Base-by-base conservation (phyloP, 2,113 vertebrate species). In the Glaucidium brasilianum region DNA sequence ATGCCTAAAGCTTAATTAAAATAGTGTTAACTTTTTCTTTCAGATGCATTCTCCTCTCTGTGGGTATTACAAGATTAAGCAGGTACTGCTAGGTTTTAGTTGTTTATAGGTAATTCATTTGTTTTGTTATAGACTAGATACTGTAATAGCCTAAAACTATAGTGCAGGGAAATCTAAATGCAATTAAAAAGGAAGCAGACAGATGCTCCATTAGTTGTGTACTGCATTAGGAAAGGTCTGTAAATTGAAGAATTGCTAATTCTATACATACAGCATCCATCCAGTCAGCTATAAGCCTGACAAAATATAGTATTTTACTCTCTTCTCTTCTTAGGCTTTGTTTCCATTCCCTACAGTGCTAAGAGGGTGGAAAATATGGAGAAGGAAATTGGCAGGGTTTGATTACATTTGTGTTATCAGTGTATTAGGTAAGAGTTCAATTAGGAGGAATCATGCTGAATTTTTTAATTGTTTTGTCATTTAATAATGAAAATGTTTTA, bases 1-100 rank as follows among this genome's bases (percentile, higher is more conserved):
- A 81, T 79, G 58, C 9, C 22, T 76, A 62, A 85, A 71, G 76
- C 62, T 89, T 94, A 89, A 94, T 94, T 91, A 94, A 96, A 95
- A 91, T 90, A 73, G 41, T 37, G 60, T 50, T 78, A 55, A 71
- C 41, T 81, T 94, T 62, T 92, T 86, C 64, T 23, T 87, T 94
- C 5, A 8, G 56, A 87, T 78, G 50, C 20, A 34, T 63, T 83
- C 45, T 66, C 34, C 12, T 90, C 58, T 78, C 80, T 68, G 27
- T 2, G 4, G 7, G 20, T 49, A 85, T 71, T 81, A 67, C 32
- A 67, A 81, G 58, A 92, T 72, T 49, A 53, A 91, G 62, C 47
- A 75, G 35, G 12, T 56, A 72, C 69, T 71, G 50, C 22, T 78
- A 63, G 4, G 6, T 72, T 81, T 87, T 85, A 84, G 72, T 67